These are phyloP conservation scores for Chrysodeixis includens DNA, from an alignment of 2,888 invertebrate species.

Conservation along the genomic window DNA sequence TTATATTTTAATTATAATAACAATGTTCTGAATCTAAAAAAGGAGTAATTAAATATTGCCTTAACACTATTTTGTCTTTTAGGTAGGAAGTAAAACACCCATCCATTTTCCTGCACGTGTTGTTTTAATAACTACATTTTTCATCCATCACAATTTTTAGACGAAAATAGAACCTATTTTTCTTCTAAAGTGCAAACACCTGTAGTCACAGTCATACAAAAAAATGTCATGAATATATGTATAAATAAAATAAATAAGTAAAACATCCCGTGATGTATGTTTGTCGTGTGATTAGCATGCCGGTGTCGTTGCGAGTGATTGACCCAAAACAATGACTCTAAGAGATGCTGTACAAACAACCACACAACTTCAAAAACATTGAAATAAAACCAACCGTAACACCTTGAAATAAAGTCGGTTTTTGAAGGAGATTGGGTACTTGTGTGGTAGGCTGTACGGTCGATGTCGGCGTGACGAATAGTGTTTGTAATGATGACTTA, in stretches of 20 bases:
- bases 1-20: too few species aligned
- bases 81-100: too few species aligned
- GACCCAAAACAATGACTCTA: slow-evolving; percentile 66
- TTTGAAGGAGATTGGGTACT: not conserved
- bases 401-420: not conserved
- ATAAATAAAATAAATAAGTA: slow-evolving; percentile 24
- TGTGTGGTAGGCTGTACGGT: not conserved
- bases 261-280: slow-evolving; percentile 18
- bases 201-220: not conserved
- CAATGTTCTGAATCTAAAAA: too few species aligned
- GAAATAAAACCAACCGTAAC: not conserved
- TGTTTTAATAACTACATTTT: too few species aligned
- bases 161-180: too few species aligned
- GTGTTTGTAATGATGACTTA: not conserved
- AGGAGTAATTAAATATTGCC: too few species aligned
- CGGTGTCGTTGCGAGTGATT: slow-evolving; percentile 45
- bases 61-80: too few species aligned
- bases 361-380: not conserved
- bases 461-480: not conserved
- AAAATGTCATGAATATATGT: not conserved
- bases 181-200: not conserved
- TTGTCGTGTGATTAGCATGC: slow-evolving; percentile 49
- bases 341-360: not conserved
- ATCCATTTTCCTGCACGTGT: too few species aligned
- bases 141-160: too few species aligned